A percentile compares a stretch with the other conserved stretches of the same genome.
Conservation (phyloP, 2,797 vertebrate genomes). For the Propithecus perrieri region DNA sequence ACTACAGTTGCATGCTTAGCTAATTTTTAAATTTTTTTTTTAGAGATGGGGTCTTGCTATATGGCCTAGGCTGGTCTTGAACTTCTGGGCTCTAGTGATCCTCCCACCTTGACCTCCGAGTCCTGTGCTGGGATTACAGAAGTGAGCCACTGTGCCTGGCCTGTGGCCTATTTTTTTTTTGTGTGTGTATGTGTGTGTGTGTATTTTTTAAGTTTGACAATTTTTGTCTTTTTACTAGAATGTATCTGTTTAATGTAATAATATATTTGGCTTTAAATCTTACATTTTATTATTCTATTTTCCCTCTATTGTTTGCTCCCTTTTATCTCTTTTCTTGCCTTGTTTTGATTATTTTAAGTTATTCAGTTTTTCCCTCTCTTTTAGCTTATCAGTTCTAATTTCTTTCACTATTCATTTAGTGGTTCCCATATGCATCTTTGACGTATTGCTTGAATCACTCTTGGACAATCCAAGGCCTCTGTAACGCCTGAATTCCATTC, state of each 20-base stretch:
- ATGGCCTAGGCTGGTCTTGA: neutral
- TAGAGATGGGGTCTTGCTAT: neutral
- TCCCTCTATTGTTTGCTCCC: neutral
- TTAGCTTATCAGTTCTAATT: neutral
- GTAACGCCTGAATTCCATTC: slow-evolving; percentile 15
- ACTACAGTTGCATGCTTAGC: neutral
- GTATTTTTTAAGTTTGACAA: neutral
- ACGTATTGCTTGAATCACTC: neutral
- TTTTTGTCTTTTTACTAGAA: slow-evolving; percentile 26
- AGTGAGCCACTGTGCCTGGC: neutral
- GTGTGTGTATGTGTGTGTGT: too few species aligned
- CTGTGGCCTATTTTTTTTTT: neutral
- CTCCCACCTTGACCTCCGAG: neutral
- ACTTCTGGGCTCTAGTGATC: neutral
- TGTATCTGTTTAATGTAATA: neutral
- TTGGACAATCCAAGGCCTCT: neutral
- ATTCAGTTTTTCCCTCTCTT: neutral
- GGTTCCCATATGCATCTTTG: slow-evolving; percentile 3
- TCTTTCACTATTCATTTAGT: slow-evolving; percentile 42
- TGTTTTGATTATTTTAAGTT: slow-evolving; percentile 18
- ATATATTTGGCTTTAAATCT: neutral
- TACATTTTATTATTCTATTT: neutral
- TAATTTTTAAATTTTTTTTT: neutral
- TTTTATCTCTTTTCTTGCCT: neutral
- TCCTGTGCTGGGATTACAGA: neutral